Percentiles rank a stretch among this genome's conserved stretches.
Conservation (phyloP, 2,888 invertebrate genomes). For the Teinopalpus imperialis region DNA sequence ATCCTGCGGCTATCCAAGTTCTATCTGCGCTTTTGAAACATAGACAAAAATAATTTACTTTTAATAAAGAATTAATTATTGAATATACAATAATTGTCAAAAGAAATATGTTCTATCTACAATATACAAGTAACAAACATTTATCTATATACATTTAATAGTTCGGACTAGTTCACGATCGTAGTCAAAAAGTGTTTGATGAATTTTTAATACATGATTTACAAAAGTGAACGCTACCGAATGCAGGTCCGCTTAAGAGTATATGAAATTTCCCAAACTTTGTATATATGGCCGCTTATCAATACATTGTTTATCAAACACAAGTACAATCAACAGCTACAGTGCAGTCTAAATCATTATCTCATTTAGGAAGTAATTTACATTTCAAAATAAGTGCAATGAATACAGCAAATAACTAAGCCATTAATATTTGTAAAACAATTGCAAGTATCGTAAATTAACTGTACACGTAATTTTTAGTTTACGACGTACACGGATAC, state of each 20-base stretch:
- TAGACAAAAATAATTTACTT: conserved; percentile 66
- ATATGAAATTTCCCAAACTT: conserved; percentile 35
- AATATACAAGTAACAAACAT: conserved; percentile 82
- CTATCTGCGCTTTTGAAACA: conserved; percentile 69
- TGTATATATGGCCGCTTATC: conserved; percentile 9
- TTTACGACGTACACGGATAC: background rate
- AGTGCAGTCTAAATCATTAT: conserved; percentile 21
- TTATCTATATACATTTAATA: conserved; percentile 79
- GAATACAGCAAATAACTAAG: conserved; percentile 7
- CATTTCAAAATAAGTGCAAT: conserved; percentile 17
- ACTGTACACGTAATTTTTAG: conserved; percentile 14
- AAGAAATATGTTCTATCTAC: conserved; percentile 80
- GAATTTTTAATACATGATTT: conserved; percentile 62
- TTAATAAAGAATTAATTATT: conserved; percentile 66
- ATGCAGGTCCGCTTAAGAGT: conserved; percentile 35
- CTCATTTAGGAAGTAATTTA: conserved; percentile 5
- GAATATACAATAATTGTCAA: conserved; percentile 74
- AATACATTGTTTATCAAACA: conserved; percentile 9
- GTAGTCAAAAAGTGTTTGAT: conserved; percentile 64
- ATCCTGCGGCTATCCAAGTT: conserved; percentile 48
- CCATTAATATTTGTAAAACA: background rate
- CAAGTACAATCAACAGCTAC: conserved; percentile 17
- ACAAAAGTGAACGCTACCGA: conserved; percentile 57
- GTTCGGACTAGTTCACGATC: conserved; percentile 78
- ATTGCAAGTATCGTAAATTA: conserved; percentile 6